These are phyloP conservation scores for Melikaiella ostensackeni DNA, from an alignment of 2,888 invertebrate species.

Conservation along the genomic window DNA sequence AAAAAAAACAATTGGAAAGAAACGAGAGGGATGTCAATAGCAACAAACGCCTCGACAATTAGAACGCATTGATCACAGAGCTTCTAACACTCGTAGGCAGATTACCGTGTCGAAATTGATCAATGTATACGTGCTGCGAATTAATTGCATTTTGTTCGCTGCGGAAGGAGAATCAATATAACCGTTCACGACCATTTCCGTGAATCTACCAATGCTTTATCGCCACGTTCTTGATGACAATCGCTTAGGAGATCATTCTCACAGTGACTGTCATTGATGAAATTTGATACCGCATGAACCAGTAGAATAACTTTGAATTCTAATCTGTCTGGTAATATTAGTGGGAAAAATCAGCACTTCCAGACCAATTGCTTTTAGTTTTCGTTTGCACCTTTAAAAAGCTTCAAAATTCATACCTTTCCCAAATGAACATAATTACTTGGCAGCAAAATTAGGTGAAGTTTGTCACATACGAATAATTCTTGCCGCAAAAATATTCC, in stretches of 20 bases:
- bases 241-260: conserved; percentile 31
- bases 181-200: conserved; percentile 40
- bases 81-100: not conserved
- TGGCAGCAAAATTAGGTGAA: too few species aligned
- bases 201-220: conserved; percentile 42
- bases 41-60: not conserved
- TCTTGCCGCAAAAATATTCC: too few species aligned
- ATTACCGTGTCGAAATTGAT: not conserved
- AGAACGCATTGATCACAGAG: not conserved
- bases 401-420: too few species aligned
- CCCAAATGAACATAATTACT: too few species aligned
- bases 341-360: too few species aligned
- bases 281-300: not conserved
- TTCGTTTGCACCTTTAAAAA: too few species aligned
- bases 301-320: not conserved
- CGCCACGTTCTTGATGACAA: conserved; percentile 46
- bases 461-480: too few species aligned
- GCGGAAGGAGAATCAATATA: conserved; percentile 40
- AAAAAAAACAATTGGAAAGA: not conserved
- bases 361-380: too few species aligned
- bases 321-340: not conserved
- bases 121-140: not conserved
- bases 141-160: conserved; percentile 39
- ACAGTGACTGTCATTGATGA: conserved; percentile 44
- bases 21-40: not conserved